These are phyloP conservation scores for Drosophila teissieri DNA, from an alignment of 1,140 invertebrate genomes.

Conservation along the genomic window DNA sequence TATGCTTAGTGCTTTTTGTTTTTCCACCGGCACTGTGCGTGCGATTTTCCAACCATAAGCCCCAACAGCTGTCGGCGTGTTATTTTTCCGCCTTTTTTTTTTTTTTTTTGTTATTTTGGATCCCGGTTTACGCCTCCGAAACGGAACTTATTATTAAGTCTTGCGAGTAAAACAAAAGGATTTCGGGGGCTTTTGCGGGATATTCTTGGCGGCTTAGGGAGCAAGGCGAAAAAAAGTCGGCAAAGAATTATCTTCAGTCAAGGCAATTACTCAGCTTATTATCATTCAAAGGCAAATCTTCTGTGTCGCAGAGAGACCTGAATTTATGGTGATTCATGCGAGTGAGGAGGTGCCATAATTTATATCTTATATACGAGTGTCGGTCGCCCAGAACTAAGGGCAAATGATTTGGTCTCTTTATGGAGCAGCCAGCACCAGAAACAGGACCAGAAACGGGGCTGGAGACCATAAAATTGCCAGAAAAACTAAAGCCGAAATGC, in stretches of 20 bases:
- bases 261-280: constrained; percentile 46
- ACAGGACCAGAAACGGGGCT: background rate
- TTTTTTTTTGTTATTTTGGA: background rate
- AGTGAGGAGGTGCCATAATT: constrained; percentile 67
- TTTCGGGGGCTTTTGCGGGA: constrained; percentile 54
- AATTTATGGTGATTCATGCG: constrained; percentile 47
- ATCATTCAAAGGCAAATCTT: constrained; percentile 46
- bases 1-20: constrained; percentile 48
- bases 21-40: constrained; percentile 36
- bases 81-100: constrained; percentile 15
- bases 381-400: constrained; percentile 59
- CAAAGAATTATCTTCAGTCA: constrained; percentile 22
- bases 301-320: constrained; percentile 7
- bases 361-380: constrained; percentile 51
- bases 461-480: constrained; percentile 63
- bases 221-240: background rate
- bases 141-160: constrained; percentile 72
- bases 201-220: constrained; percentile 44
- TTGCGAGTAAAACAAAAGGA: constrained; percentile 64
- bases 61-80: constrained; percentile 76
- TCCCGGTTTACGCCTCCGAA: constrained; percentile 39
- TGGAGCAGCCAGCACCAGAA: constrained; percentile 26
- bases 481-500: constrained; percentile 64
- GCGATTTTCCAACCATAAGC: constrained; percentile 39
- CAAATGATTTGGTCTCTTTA: constrained; percentile 68